Evolutionary conservation across 2,888 invertebrate genomes (phyloP), one percentile per base, ranked within the genome.

Genomic region (Scrobipalpa atriplicella): DNA sequence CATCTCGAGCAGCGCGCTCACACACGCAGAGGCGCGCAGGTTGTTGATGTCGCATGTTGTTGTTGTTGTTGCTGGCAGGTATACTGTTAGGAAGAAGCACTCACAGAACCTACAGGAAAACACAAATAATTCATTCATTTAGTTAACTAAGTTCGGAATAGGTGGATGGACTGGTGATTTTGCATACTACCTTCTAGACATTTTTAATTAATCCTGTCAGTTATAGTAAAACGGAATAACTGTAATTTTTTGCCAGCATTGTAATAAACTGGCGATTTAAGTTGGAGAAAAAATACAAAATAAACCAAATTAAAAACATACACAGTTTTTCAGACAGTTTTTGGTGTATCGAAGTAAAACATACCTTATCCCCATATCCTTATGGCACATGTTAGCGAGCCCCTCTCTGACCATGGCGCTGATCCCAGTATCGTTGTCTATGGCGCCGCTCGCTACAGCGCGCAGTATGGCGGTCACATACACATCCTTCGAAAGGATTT

Each of bases 61-160:
- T 21, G 11, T 39, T 65, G 63, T 61, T 41, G 11, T 6, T 0
- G 71, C 60, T 0, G 81, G 78, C 0, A 78, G 64, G 62, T 76
- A 74, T 7, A 81, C 54, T 0, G 73, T 66, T 38, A 85, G 43
- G 2, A 76, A 70, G 70, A 84, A 78, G 21, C 79, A 73, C 68
- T 86, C 86, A 7, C 76, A 76, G 21, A 85, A 75, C 67, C 87
- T 87, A 74, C n/a, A n/a, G n/a, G n/a, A n/a, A 2, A 71, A 72
- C 7, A 19, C 10, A 18, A 16, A 19, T 29, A 5, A 29, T 29
- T 29, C 2, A 29, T 29, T 29, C 29, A 29, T 29, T 29, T 29
- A 29, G 29, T n/a, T n/a, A n/a, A n/a, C n/a, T n/a, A n/a, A n/a
- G n/a, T n/a, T n/a, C n/a, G n/a, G n/a, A n/a, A n/a, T n/a, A n/a